These are phyloP conservation scores for Pogonomyrmex barbatus DNA, from an alignment of 1,140 invertebrate genomes.

Conservation along the genomic window DNA sequence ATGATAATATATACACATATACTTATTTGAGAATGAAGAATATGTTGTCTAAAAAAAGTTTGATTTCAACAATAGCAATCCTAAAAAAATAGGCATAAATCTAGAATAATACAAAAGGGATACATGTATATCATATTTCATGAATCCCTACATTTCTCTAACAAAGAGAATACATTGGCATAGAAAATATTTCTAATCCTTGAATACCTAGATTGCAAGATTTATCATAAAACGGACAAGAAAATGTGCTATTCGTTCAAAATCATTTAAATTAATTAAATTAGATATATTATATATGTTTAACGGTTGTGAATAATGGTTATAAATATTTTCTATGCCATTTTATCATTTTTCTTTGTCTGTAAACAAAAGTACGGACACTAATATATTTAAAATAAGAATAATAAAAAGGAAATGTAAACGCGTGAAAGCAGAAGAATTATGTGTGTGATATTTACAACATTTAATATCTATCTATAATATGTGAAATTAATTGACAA, in stretches of 20 bases:
- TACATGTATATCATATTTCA: background rate
- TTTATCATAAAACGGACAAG: background rate
- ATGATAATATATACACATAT: background rate
- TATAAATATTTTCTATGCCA: background rate
- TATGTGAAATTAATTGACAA: background rate
- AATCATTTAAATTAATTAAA: background rate
- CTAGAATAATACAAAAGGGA: background rate
- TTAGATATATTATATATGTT: too few species aligned
- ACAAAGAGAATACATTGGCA: background rate
- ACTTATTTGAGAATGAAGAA: background rate
- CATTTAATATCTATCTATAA: background rate
- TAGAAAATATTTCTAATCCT: background rate
- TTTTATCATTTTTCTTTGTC: background rate
- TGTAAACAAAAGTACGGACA: background rate
- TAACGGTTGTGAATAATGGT: too few species aligned
- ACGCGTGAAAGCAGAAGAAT: background rate
- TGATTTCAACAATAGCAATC: background rate
- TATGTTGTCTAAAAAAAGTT: conserved; percentile 13
- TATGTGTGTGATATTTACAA: conserved; percentile 10
- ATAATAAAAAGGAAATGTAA: conserved; percentile 22
- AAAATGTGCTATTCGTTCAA: background rate
- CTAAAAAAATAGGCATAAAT: conserved; percentile 11
- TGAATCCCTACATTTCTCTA: background rate
- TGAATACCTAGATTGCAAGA: background rate
- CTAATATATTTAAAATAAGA: conserved; percentile 4